Conservation (phyloP, 2,797 vertebrate genomes). For the Lacerta bilineata region DNA sequence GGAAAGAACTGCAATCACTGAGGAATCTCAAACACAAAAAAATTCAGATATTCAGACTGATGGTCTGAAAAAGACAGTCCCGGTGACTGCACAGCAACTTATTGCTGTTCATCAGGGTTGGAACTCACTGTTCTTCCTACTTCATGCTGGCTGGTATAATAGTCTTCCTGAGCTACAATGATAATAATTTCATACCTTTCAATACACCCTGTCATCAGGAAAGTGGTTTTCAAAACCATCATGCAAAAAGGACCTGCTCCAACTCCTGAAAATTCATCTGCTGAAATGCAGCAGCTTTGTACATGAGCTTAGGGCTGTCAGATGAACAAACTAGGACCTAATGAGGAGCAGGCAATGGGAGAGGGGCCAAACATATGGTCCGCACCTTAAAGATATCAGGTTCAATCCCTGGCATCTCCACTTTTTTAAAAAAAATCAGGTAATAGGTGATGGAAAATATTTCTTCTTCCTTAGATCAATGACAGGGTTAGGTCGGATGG, state of each 20-base stretch:
- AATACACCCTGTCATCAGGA: constrained; percentile 29
- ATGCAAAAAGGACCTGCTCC: constrained; percentile 26
- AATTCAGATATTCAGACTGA: neutral
- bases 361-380: neutral
- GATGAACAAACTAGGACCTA: neutral
- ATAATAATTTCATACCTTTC: constrained; percentile 34
- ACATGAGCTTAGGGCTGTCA: neutral
- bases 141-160: rapidly evolving
- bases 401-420: neutral
- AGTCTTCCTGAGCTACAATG: neutral
- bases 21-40: neutral
- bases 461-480: neutral
- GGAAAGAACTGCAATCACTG: constrained; percentile 1
- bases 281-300: constrained; percentile 10
- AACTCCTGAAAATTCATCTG: neutral
- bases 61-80: neutral
- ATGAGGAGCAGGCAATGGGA: neutral
- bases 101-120: rapidly evolving
- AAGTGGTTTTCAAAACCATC: constrained; percentile 38
- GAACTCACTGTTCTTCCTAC: constrained; percentile 14
- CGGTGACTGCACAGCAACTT: constrained; percentile 21
- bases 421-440: neutral
- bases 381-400: neutral
- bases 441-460: neutral
- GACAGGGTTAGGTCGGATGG: neutral